These are phyloP conservation scores for Ligdia adustata DNA, from an alignment of 2,888 invertebrate genomes.

Conservation along the genomic window DNA sequence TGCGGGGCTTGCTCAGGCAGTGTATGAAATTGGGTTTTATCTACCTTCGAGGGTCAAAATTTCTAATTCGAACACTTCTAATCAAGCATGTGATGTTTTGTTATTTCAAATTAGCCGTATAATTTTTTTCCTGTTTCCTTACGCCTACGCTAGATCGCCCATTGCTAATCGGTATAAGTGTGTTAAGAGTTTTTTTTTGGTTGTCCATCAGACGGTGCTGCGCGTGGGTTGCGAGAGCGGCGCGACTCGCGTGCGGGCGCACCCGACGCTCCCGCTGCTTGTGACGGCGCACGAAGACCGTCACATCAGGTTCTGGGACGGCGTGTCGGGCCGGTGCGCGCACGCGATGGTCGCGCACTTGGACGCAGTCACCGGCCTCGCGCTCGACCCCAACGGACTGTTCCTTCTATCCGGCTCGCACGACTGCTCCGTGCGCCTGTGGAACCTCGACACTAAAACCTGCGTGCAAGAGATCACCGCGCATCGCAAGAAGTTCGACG, in stretches of 20 bases:
- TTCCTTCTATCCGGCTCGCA: slow-evolving; percentile 99
- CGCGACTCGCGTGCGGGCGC: slow-evolving; percentile 93
- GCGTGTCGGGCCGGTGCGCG: slow-evolving; percentile 95
- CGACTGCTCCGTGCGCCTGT: slow-evolving; percentile 98
- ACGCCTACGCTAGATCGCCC: too few species aligned
- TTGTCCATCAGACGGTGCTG: slow-evolving; percentile 81
- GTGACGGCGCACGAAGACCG: slow-evolving; percentile 99
- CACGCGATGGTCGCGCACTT: slow-evolving; percentile 99
- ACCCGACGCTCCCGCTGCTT: slow-evolving; percentile 97
- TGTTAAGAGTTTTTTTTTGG: slow-evolving; percentile 75
- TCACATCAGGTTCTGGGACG: slow-evolving; percentile 99
- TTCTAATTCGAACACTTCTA: too few species aligned
- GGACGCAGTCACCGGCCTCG: slow-evolving; percentile 98
- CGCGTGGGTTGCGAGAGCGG: slow-evolving; percentile 86
- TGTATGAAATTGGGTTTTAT: too few species aligned
- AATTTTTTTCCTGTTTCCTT: too few species aligned
- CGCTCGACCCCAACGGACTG: slow-evolving; percentile 98
- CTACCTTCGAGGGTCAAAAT: too few species aligned
- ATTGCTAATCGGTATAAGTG: too few species aligned
- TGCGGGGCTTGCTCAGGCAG: too few species aligned
- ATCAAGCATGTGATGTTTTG: too few species aligned
- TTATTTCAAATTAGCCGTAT: too few species aligned
- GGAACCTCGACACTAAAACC: slow-evolving; percentile 99
- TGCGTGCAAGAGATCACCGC: slow-evolving; percentile 99
- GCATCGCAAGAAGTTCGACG: slow-evolving; percentile 99